These are phyloP conservation scores for Phrynocephalus vlangalii DNA, from an alignment of 2,797 vertebrate species.

Conservation along the genomic window DNA sequence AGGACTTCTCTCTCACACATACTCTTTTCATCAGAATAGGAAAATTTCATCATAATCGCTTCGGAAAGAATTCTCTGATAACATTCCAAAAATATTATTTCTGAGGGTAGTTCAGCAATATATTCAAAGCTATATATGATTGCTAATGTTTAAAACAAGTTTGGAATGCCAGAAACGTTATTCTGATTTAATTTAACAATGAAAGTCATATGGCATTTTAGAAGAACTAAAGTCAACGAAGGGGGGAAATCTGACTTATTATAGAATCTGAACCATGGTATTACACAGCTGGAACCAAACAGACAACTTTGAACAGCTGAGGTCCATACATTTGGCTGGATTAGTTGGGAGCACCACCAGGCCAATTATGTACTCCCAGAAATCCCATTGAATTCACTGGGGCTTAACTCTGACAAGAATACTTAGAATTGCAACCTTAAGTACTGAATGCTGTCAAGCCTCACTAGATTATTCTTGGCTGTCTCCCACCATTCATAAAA, in stretches of 20 bases:
- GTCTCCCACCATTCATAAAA: neutral
- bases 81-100: constrained; percentile 54
- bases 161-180: constrained; percentile 68
- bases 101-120: constrained; percentile 59
- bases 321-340: constrained; percentile 64
- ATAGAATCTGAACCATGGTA: constrained; percentile 63
- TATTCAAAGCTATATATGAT: constrained; percentile 57
- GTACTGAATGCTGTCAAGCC: neutral
- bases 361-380: neutral
- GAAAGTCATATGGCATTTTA: constrained; percentile 62
- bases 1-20: constrained; percentile 28
- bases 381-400: neutral
- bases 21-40: constrained; percentile 26
- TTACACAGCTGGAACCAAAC: constrained; percentile 67
- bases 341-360: constrained; percentile 64
- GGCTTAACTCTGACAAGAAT: neutral
- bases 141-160: constrained; percentile 67
- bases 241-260: constrained; percentile 66
- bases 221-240: constrained; percentile 64
- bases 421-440: neutral
- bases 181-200: constrained; percentile 73
- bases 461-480: neutral
- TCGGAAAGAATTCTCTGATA: constrained; percentile 62
- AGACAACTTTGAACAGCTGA: constrained; percentile 72
- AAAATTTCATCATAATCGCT: constrained; percentile 45